phyloP scores from a whole-genome alignment of 2,113 vertebrate genomes.

The Zonotrichia leucophrys region DNA sequence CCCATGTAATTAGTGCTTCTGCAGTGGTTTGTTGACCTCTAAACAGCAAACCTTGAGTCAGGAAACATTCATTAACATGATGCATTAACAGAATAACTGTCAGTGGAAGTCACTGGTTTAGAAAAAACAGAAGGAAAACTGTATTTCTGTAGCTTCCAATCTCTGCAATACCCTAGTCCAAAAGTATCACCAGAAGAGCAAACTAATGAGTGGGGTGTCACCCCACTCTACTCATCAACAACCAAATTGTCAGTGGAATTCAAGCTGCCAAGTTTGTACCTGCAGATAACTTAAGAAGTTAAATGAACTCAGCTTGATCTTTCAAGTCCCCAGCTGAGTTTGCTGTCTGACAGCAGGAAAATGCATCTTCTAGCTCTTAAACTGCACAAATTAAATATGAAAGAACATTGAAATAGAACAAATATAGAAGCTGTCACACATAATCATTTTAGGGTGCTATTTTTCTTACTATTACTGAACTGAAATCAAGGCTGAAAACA shows the following conservation, averaged over 20 bases:
- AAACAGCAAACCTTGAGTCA: not conserved
- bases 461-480: not conserved
- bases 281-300: not conserved
- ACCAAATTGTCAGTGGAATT: not conserved
- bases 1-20: not conserved
- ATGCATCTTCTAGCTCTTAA: not conserved
- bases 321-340: not conserved
- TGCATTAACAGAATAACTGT: not conserved
- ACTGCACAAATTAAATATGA: conserved; percentile 38
- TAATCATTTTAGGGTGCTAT: not conserved
- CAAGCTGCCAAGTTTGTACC: not conserved
- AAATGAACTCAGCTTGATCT: conserved; percentile 30
- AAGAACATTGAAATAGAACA: conserved; percentile 31
- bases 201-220: not conserved
- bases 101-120: not conserved
- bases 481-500: not conserved
- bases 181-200: not conserved
- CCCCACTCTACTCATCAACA: not conserved
- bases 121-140: not conserved
- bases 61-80: not conserved
- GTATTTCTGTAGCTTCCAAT: not conserved
- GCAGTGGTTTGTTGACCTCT: not conserved
- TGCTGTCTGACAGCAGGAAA: conserved; percentile 11
- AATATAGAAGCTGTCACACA: conserved; percentile 17
- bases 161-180: not conserved